Conservation (phyloP, 2,888 invertebrate species). For the Hanleya hanleyi region DNA sequence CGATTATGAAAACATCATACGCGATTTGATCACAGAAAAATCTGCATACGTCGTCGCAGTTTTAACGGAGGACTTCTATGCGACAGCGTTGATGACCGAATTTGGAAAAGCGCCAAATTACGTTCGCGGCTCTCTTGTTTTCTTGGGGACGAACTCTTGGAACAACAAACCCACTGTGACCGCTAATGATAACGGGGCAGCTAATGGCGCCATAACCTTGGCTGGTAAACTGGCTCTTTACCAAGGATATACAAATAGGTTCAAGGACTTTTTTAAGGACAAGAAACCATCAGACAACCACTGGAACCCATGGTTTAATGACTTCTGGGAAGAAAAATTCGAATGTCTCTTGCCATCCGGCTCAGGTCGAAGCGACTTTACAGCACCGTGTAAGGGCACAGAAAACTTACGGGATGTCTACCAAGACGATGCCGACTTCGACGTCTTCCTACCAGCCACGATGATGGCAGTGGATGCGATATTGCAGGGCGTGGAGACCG, state of each 20-base stretch:
- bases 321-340: conserved; percentile 49
- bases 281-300: conserved; percentile 10
- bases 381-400: neutral
- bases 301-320: conserved; percentile 32
- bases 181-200: neutral
- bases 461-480: conserved; percentile 58
- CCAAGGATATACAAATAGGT: neutral
- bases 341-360: conserved; percentile 36
- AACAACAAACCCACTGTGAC: neutral
- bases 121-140: neutral
- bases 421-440: conserved; percentile 25
- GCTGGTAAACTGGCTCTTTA: neutral
- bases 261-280: conserved; percentile 26
- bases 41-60: conserved; percentile 42
- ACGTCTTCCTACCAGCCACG: conserved; percentile 50
- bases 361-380: neutral
- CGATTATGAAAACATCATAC: conserved; percentile 19
- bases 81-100: neutral
- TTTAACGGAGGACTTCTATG: conserved; percentile 11
- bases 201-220: conserved; percentile 28
- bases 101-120: neutral
- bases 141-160: neutral
- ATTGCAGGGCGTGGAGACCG: conserved; percentile 44
- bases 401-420: neutral
- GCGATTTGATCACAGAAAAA: conserved; percentile 24